Evolutionary conservation across 2,888 invertebrate species (phyloP).

Genomic region (Diploptera punctata): DNA sequence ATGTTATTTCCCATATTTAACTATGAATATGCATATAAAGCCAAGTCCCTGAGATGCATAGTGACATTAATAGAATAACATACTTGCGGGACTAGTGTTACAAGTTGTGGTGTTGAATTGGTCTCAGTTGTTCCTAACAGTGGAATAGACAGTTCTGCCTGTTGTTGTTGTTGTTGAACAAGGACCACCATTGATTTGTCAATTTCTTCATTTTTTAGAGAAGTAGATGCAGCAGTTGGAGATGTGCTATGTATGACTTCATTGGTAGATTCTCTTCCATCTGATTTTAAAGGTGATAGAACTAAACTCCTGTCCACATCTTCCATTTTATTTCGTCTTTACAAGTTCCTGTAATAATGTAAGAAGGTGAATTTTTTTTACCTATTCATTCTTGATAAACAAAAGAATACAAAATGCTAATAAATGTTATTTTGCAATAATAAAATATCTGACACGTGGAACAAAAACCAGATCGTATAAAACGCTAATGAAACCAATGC

Average conservation of each 20-base stretch:
- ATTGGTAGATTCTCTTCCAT: not conserved
- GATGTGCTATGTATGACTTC: not conserved
- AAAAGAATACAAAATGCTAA: too few species aligned
- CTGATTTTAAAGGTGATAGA: not conserved
- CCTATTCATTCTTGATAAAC: too few species aligned
- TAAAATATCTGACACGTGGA: too few species aligned
- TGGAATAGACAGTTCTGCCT: not conserved
- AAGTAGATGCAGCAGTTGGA: not conserved
- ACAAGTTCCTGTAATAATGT: too few species aligned
- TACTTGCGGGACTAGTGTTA: conserved; percentile 10
- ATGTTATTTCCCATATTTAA: too few species aligned
- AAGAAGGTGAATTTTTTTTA: too few species aligned
- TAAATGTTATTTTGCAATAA: too few species aligned
- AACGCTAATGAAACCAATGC: too few species aligned
- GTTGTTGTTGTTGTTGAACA: not conserved
- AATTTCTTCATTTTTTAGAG: not conserved
- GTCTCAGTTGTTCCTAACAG: not conserved
- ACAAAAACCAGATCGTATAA: too few species aligned
- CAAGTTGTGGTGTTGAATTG: conserved; percentile 8
- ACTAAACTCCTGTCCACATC: not conserved
- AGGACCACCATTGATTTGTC: conserved; percentile 7
- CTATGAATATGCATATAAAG: too few species aligned
- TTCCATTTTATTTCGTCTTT: not conserved
- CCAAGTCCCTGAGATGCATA: too few species aligned
- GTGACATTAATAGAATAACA: too few species aligned